Conservation (phyloP, 2,888 invertebrate species). For the Panorpa germanica region DNA sequence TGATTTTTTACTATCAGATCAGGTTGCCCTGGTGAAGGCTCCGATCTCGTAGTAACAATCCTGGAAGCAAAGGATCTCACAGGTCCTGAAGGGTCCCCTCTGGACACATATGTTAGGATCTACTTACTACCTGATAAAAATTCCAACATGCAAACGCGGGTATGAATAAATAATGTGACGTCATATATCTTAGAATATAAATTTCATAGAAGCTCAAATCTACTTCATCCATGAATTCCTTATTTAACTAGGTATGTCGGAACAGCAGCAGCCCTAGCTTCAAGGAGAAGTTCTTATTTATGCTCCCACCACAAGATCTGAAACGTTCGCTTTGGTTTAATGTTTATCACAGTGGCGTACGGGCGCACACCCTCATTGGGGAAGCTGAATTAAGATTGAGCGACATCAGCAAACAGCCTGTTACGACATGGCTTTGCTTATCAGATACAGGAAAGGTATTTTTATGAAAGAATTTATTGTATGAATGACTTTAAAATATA, state of each 20-base stretch:
- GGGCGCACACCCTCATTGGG: constrained; percentile 37
- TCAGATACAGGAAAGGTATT: constrained; percentile 44
- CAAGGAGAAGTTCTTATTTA: constrained; percentile 56
- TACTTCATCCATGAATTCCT: background rate
- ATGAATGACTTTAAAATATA: too few species aligned
- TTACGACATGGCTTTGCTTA: constrained; percentile 62
- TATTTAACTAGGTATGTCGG: constrained; percentile 1
- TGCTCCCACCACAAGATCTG: constrained; percentile 35
- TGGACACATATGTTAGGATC: constrained; percentile 59
- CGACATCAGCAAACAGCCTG: constrained; percentile 43
- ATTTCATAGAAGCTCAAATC: too few species aligned
- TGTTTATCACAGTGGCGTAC: constrained; percentile 42
- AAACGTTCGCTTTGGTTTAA: constrained; percentile 44
- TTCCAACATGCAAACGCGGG: constrained; percentile 46
- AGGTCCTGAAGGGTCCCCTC: constrained; percentile 33
- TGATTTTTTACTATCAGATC: constrained; percentile 15
- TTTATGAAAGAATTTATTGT: background rate
- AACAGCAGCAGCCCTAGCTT: constrained; percentile 51
- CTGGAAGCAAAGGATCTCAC: constrained; percentile 57
- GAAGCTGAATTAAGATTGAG: constrained; percentile 48
- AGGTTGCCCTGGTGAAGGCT: constrained; percentile 19
- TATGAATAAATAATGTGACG: too few species aligned
- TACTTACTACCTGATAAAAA: constrained; percentile 52
- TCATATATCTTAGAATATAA: too few species aligned
- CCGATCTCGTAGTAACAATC: constrained; percentile 38